Evolutionary conservation across 2,113 vertebrate genomes (phyloP).

Genomic region (Hylia prasina): DNA sequence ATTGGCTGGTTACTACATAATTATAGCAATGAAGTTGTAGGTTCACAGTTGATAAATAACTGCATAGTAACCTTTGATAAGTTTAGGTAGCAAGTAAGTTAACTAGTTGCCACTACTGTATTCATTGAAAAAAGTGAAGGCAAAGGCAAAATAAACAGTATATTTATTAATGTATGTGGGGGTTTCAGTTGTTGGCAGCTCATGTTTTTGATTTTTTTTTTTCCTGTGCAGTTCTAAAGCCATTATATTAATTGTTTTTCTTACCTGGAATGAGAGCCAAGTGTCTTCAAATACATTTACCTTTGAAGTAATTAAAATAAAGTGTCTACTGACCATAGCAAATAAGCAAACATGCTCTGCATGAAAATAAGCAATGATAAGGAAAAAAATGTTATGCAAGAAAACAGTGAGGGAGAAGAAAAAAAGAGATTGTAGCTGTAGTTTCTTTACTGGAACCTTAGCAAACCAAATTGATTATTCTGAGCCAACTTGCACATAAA

Average conservation of each 20-base stretch:
- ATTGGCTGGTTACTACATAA: not conserved
- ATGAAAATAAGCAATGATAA: slow-evolving; percentile 55
- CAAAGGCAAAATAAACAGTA: not conserved
- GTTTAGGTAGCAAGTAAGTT: not conserved
- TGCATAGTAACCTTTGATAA: not conserved
- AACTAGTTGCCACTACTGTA: not conserved
- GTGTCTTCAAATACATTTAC: slow-evolving; percentile 25
- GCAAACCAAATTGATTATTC: slow-evolving; percentile 57
- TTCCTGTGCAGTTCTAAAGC: not conserved
- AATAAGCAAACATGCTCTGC: slow-evolving; percentile 12
- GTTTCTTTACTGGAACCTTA: slow-evolving; percentile 40
- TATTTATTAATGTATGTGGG: not conserved
- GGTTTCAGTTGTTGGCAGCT: not conserved
- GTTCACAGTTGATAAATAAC: not conserved
- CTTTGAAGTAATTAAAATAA: slow-evolving; percentile 65
- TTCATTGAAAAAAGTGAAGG: not conserved
- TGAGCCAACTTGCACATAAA: slow-evolving; percentile 37
- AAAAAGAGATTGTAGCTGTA: not conserved
- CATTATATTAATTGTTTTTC: slow-evolving; percentile 53
- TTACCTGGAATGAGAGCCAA: slow-evolving; percentile 39
- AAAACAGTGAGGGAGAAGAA: not conserved
- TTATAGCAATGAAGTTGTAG: not conserved
- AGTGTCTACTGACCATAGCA: slow-evolving; percentile 36
- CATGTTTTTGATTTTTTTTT: not conserved
- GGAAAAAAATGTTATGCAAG: slow-evolving; percentile 16